Conservation (phyloP, 2,113 vertebrate species). For the Pao palembangensis region DNA sequence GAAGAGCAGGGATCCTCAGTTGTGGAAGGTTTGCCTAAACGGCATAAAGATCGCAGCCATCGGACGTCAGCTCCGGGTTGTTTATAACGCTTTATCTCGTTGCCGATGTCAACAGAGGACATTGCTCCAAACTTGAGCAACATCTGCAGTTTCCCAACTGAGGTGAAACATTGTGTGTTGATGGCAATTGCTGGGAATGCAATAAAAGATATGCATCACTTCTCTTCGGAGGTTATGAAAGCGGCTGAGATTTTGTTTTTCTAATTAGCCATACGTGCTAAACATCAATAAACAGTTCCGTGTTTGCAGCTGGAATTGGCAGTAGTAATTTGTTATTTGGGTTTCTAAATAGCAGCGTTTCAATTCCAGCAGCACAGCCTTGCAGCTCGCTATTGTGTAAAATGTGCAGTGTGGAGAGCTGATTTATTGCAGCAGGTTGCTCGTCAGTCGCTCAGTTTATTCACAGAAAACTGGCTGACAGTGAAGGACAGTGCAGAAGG, state of each 20-base stretch:
- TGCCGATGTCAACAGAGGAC: background rate
- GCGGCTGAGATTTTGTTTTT: background rate
- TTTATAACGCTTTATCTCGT: constrained; percentile 6
- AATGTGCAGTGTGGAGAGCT: constrained; percentile 22
- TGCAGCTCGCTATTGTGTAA: background rate
- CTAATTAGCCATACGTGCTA: background rate
- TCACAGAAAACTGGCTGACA: constrained; percentile 29
- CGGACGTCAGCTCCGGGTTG: background rate
- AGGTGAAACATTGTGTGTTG: background rate
- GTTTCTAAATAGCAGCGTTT: background rate
- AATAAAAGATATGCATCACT: background rate
- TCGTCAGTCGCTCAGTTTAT: background rate
- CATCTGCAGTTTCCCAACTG: no score
- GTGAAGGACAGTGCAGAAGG: constrained; percentile 49
- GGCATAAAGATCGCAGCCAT: constrained; percentile 12
- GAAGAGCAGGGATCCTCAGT: constrained; percentile 14
- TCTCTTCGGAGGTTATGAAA: background rate
- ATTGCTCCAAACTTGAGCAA: constrained; percentile 9
- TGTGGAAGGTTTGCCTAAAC: constrained; percentile 46
- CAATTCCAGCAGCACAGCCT: no score
- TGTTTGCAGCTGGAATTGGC: background rate
- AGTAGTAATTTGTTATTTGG: background rate
- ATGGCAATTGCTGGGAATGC: background rate
- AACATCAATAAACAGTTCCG: background rate
- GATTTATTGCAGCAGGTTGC: constrained; percentile 5